Conservation (phyloP, 2,888 invertebrate species). For the Drosophila niveifrons region DNA sequence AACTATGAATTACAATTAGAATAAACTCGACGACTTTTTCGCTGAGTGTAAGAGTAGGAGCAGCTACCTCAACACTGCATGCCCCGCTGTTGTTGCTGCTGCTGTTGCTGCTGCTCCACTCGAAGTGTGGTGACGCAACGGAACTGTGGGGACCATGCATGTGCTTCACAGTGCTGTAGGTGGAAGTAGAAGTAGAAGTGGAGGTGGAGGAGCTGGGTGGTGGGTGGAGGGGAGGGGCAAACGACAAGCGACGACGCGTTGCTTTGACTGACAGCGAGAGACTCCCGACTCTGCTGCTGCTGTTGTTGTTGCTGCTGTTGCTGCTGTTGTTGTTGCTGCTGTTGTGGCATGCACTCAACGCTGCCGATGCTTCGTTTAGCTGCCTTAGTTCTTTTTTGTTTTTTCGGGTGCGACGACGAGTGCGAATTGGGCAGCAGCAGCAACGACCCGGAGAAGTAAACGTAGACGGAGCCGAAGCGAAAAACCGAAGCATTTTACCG, state of each 20-base stretch:
- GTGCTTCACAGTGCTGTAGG: slow-evolving; percentile 43
- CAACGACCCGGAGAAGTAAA: slow-evolving; percentile 46
- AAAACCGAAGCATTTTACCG: slow-evolving; percentile 38
- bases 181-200: not conserved
- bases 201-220: not conserved
- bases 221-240: not conserved
- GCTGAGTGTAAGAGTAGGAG: slow-evolving; percentile 16
- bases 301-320: slow-evolving; percentile 13
- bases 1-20: too few species aligned
- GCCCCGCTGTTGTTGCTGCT: slow-evolving; percentile 4
- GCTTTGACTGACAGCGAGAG: slow-evolving; percentile 60
- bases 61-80: slow-evolving; percentile 74
- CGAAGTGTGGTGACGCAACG: slow-evolving; percentile 67
- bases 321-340: slow-evolving; percentile 14
- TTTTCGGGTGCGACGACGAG: slow-evolving; percentile 14
- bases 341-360: slow-evolving; percentile 57
- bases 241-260: slow-evolving; percentile 62
- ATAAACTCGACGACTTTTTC: not conserved
- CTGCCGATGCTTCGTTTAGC: slow-evolving; percentile 34
- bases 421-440: slow-evolving; percentile 55
- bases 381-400: slow-evolving; percentile 28
- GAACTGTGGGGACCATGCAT: slow-evolving; percentile 65
- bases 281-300: slow-evolving; percentile 49
- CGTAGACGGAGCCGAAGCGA: slow-evolving; percentile 35
- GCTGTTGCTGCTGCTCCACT: slow-evolving; percentile 14